phyloP scores from a whole-genome alignment of 2,797 vertebrate species.

The Danio choprae region DNA sequence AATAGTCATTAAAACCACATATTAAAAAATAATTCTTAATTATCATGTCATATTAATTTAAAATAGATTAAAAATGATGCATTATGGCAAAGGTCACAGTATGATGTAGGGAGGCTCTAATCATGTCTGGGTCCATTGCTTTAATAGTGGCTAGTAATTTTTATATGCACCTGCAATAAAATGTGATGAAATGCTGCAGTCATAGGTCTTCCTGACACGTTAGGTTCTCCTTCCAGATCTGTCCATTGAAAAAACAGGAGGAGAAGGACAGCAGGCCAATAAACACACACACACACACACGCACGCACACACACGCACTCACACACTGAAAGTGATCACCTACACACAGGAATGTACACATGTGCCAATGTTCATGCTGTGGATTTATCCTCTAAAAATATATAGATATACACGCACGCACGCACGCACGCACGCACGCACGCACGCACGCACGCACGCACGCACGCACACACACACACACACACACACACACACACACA shows the following conservation, averaged over 20 bases:
- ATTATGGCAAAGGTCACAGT: slow-evolving; percentile 3
- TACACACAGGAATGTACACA: slow-evolving; percentile 42
- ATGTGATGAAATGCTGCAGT: slow-evolving; percentile 63
- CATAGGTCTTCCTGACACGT: slow-evolving; percentile 43
- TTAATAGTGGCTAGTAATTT: slow-evolving; percentile 46
- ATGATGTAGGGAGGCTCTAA: slow-evolving; percentile 32
- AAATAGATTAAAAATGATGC: neutral
- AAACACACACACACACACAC: neutral
- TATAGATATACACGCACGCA: slow-evolving; percentile 10
- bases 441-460: slow-evolving; percentile 36
- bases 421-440: slow-evolving; percentile 15
- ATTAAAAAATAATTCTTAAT: no score
- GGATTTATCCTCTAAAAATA: slow-evolving; percentile 32
- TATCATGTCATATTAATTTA: no score
- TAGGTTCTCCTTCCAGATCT: slow-evolving; percentile 37
- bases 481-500: slow-evolving; percentile 43
- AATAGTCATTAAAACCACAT: no score
- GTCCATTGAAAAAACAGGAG: slow-evolving; percentile 1
- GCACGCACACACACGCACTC: slow-evolving; percentile 43
- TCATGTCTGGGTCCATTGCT: slow-evolving; percentile 25
- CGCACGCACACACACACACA: slow-evolving; percentile 41
- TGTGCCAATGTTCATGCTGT: slow-evolving; percentile 45
- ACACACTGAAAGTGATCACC: slow-evolving; percentile 7
- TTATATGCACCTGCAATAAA: slow-evolving; percentile 62
- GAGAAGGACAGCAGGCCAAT: slow-evolving; percentile 4